These are phyloP conservation scores for Scaptomyza polygonia DNA, from an alignment of 2,888 invertebrate genomes.

Conservation along the genomic window DNA sequence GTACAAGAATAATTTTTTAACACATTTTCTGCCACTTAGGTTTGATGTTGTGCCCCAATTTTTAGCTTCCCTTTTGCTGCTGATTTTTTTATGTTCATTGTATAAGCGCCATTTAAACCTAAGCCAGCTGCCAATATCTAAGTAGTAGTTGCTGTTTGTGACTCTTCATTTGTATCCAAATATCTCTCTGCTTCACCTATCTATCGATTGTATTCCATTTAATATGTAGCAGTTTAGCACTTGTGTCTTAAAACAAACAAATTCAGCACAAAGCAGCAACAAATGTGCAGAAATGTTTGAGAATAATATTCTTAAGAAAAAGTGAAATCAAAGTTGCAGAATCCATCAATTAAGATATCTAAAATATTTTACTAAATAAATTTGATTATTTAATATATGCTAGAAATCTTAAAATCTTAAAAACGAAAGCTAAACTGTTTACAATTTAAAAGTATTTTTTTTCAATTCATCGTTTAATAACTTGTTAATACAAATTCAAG, in stretches of 20 bases:
- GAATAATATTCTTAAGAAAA: too few relatives aligned
- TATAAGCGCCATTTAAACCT: slow-evolving; percentile 55
- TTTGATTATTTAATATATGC: too few relatives aligned
- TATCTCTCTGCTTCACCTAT: too few relatives aligned
- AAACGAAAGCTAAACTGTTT: too few relatives aligned
- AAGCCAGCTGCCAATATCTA: slow-evolving; percentile 39
- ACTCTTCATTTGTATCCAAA: slow-evolving; percentile 12
- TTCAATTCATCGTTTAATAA: too few relatives aligned
- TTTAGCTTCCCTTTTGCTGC: slow-evolving; percentile 18
- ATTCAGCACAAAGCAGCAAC: background rate
- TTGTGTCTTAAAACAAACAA: background rate
- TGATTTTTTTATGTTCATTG: slow-evolving; percentile 29
- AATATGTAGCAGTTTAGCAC: slow-evolving; percentile 1
- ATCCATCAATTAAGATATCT: too few relatives aligned
- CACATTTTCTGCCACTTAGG: slow-evolving; percentile 39
- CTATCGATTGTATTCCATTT: slow-evolving; percentile 9
- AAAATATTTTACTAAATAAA: too few relatives aligned
- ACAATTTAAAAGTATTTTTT: too few relatives aligned
- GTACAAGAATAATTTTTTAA: slow-evolving; percentile 27
- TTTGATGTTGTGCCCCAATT: slow-evolving; percentile 33
- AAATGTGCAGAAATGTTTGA: background rate
- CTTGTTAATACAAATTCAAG: too few relatives aligned
- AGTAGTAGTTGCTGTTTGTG: background rate
- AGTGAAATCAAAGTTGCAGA: background rate
- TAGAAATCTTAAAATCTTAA: too few relatives aligned